phyloP scores from a whole-genome alignment of 2,888 invertebrate genomes.

The Phengaris alcon region DNA sequence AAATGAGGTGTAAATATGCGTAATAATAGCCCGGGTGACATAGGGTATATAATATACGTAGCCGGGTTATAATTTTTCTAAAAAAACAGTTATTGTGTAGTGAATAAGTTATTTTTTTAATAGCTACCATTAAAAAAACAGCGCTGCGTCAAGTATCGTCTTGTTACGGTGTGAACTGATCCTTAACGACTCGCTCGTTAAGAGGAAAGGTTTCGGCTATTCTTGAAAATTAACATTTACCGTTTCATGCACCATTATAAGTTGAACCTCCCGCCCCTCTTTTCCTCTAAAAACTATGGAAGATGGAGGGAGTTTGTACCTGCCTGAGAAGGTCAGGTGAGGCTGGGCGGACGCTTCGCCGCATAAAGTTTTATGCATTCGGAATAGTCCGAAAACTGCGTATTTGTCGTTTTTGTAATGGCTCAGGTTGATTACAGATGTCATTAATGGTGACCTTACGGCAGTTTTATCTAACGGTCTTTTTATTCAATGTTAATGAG shows the following conservation, averaged over 20 bases:
- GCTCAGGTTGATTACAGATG: slow-evolving; percentile 21
- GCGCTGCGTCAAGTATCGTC: too few species aligned
- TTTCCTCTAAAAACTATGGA: not conserved
- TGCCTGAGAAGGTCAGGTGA: not conserved
- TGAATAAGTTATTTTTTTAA: too few species aligned
- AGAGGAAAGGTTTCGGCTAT: slow-evolving; percentile 70
- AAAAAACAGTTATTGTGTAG: too few species aligned
- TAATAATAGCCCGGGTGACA: too few species aligned
- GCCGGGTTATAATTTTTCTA: too few species aligned
- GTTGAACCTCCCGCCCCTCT: slow-evolving; percentile 40
- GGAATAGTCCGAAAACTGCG: slow-evolving; percentile 69
- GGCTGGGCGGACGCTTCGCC: slow-evolving; percentile 46
- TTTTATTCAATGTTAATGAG: slow-evolving; percentile 16
- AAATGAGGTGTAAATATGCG: too few species aligned
- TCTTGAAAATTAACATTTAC: slow-evolving; percentile 70
- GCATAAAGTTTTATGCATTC: slow-evolving; percentile 72
- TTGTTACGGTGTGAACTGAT: too few species aligned
- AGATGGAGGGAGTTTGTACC: not conserved
- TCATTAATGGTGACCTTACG: slow-evolving; percentile 10
- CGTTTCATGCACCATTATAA: slow-evolving; percentile 44
- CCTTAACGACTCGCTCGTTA: slow-evolving; percentile 66
- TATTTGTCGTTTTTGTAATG: slow-evolving; percentile 56
- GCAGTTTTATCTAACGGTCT: not conserved
- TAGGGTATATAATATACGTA: too few species aligned
- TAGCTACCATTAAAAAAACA: too few species aligned